A percentile compares a stretch with the other conserved stretches of the same genome.
These are phyloP conservation scores for Acleris cristana DNA, from an alignment of 2,888 invertebrate species.

Conservation along the genomic window DNA sequence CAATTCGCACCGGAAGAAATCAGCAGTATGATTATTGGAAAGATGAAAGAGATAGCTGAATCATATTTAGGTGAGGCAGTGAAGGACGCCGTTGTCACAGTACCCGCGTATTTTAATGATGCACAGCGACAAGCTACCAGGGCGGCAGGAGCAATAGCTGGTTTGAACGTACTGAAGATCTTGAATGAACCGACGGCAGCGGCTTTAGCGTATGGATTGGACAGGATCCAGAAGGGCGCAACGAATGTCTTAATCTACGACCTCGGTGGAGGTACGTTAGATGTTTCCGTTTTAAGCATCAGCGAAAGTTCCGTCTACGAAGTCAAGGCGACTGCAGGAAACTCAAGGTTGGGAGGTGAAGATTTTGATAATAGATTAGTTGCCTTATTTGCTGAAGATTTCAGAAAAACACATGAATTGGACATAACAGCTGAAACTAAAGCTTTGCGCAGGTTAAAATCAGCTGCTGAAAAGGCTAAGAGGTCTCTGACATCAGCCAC, in stretches of 20 bases:
- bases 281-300: conserved; percentile 63
- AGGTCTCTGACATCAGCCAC: conserved; percentile 55
- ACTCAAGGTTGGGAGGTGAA: conserved; percentile 64
- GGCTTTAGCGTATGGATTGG: conserved; percentile 64
- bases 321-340: conserved; percentile 64
- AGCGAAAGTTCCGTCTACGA: conserved; percentile 56
- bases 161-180: conserved; percentile 62
- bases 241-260: conserved; percentile 64
- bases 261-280: conserved; percentile 69
- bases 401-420: conserved; percentile 55
- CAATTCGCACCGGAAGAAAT: conserved; percentile 67
- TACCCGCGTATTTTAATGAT: conserved; percentile 70
- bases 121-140: conserved; percentile 66
- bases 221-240: conserved; percentile 50
- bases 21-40: conserved; percentile 65
- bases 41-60: conserved; percentile 67
- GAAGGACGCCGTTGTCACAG: conserved; percentile 66
- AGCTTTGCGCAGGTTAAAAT: conserved; percentile 57
- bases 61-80: conserved; percentile 57
- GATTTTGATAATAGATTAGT: conserved; percentile 71
- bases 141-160: conserved; percentile 61
- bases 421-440: conserved; percentile 51
- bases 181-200: conserved; percentile 71
- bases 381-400: conserved; percentile 64
- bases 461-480: conserved; percentile 64